Percentiles rank a stretch among this genome's conserved stretches.
These are phyloP conservation scores for Calidris pugnax DNA, from an alignment of 2,113 vertebrate species.

Conservation along the genomic window DNA sequence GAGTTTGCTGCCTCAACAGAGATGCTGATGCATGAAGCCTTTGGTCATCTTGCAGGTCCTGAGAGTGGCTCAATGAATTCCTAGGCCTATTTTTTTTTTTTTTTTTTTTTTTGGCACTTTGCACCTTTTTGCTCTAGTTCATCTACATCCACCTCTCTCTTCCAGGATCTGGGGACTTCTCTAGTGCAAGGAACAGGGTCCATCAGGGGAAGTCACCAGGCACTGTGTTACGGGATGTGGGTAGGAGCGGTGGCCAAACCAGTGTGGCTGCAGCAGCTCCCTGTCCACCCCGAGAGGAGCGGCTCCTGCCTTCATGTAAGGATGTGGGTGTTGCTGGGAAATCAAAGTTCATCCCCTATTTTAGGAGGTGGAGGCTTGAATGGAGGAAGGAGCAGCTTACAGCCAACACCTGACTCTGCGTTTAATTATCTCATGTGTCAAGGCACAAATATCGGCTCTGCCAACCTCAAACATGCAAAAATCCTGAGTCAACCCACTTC, in stretches of 20 bases:
- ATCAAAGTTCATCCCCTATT: slow-evolving; percentile 11
- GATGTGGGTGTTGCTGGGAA: background rate
- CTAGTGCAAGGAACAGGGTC: background rate
- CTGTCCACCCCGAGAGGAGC: background rate
- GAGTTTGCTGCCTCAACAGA: background rate
- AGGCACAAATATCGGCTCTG: background rate
- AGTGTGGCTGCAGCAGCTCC: background rate
- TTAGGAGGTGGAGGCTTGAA: slow-evolving; percentile 41
- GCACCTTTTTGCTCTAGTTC: background rate
- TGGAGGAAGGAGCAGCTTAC: slow-evolving; percentile 46
- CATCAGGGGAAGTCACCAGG: background rate
- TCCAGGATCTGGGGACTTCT: background rate
- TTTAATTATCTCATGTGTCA: slow-evolving; percentile 29
- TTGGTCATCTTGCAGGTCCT: background rate
- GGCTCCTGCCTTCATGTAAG: background rate
- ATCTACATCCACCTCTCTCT: background rate
- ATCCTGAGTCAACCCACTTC: background rate
- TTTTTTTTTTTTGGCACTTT: background rate
- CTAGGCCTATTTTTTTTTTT: background rate
- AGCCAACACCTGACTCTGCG: slow-evolving; percentile 7
- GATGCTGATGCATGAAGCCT: background rate
- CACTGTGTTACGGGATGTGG: background rate
- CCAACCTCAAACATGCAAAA: slow-evolving; percentile 26
- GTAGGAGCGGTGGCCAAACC: background rate
- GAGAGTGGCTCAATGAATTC: background rate